These are phyloP conservation scores for Eupithecia subumbrata DNA, from an alignment of 2,888 invertebrate genomes.

Conservation along the genomic window DNA sequence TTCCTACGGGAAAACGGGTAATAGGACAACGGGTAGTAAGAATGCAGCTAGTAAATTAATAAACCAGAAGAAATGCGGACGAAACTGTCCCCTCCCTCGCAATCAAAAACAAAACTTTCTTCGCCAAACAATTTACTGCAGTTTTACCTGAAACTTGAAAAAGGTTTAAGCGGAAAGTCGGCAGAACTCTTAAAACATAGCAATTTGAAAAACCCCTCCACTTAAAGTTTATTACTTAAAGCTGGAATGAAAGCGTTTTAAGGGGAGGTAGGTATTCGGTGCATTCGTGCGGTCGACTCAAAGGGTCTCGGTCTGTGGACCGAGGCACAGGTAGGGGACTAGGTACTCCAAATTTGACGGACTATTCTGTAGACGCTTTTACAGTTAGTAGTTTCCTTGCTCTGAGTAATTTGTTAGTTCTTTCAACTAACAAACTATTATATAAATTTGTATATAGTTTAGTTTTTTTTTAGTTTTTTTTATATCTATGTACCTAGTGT, in stretches of 20 bases:
- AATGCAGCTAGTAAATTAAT: no score
- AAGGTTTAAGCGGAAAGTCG: conserved; percentile 37
- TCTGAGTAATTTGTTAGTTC: neutral
- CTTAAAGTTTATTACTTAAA: conserved; percentile 63
- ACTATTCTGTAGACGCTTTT: conserved; percentile 6
- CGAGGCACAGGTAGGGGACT: conserved; percentile 43
- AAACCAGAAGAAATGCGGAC: neutral
- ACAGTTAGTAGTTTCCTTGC: neutral
- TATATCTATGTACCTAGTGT: no score
- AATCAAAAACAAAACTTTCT: conserved; percentile 26
- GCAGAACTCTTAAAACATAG: conserved; percentile 37
- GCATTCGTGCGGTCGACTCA: conserved; percentile 69
- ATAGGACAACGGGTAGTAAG: no score
- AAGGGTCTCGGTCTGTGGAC: conserved; percentile 57
- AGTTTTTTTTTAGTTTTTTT: no score
- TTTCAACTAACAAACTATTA: no score
- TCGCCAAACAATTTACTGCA: conserved; percentile 34
- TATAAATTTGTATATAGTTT: no score
- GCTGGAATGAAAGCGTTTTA: conserved; percentile 63
- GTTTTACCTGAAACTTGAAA: conserved; percentile 37
- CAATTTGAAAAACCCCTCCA: conserved; percentile 44
- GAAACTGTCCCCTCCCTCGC: conserved; percentile 1
- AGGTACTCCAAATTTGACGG: conserved; percentile 21
- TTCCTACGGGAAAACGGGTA: no score
- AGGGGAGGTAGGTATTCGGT: conserved; percentile 65